These are phyloP conservation scores for Xylophagus ater DNA, from an alignment of 2,888 invertebrate species.

Conservation along the genomic window DNA sequence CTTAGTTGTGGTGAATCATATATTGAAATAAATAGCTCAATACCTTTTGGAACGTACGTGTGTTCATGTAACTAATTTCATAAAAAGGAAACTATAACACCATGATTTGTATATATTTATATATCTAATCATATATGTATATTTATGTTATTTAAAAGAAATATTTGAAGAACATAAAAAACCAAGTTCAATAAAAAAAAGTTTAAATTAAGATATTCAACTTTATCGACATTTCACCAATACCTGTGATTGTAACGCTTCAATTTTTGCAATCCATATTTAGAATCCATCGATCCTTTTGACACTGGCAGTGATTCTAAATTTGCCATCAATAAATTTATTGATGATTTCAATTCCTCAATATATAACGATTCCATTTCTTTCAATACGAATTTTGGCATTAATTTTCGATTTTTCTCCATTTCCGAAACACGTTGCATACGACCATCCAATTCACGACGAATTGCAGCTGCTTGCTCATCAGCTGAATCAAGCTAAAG, in stretches of 20 bases:
- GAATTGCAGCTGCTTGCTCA: slow-evolving; percentile 98
- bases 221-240: slow-evolving; percentile 15
- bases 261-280: slow-evolving; percentile 94
- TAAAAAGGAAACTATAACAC: no score
- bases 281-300: slow-evolving; percentile 94
- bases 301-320: slow-evolving; percentile 97
- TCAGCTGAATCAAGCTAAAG: slow-evolving; percentile 98
- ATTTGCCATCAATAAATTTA: slow-evolving; percentile 97
- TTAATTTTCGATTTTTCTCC: slow-evolving; percentile 93
- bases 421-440: slow-evolving; percentile 95
- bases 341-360: slow-evolving; percentile 95
- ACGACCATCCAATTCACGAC: slow-evolving; percentile 95
- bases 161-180: no score
- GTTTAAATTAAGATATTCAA: no score
- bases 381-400: slow-evolving; percentile 99
- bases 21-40: no score
- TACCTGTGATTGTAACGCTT: slow-evolving; percentile 98
- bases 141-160: no score
- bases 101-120: no score
- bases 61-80: no score
- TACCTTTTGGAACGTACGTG: no score
- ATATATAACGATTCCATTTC: slow-evolving; percentile 99
- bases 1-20: no score
- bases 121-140: no score
- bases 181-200: no score